A percentile compares a stretch with the other conserved stretches of the same genome.
Conservation (phyloP, 2,113 vertebrate species). For the Thryonomys swinderianus region DNA sequence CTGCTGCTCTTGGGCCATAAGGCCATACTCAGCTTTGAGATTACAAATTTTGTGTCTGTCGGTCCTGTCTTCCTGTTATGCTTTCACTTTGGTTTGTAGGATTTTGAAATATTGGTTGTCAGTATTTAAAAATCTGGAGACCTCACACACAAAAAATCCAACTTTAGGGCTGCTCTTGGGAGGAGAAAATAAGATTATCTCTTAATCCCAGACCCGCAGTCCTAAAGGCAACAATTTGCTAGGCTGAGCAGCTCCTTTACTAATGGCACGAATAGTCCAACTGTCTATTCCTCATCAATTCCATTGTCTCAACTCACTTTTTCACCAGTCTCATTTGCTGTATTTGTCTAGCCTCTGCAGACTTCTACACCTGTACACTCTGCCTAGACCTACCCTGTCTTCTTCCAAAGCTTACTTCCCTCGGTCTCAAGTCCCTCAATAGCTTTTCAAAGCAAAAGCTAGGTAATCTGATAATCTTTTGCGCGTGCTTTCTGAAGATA, state of each 20-base stretch:
- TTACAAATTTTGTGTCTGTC: constrained; percentile 15
- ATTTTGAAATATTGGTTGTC: constrained; percentile 1
- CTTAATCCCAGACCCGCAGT: constrained; percentile 2
- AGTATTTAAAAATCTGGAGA: constrained; percentile 30
- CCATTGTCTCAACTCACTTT: constrained; percentile 20
- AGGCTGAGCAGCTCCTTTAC: constrained; percentile 19
- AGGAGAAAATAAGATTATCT: not conserved
- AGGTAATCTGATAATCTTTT: constrained; percentile 43
- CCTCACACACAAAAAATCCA: not conserved
- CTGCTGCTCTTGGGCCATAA: constrained; percentile 20
- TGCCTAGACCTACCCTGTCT: constrained; percentile 14
- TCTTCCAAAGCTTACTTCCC: constrained; percentile 45
- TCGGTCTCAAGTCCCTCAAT: constrained; percentile 35
- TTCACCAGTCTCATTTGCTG: not conserved
- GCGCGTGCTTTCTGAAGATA: constrained; percentile 27
- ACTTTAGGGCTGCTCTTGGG: not conserved
- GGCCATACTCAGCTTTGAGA: constrained; percentile 4
- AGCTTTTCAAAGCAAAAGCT: constrained; percentile 40
- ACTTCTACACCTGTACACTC: not conserved
- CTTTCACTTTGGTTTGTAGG: constrained; percentile 2
- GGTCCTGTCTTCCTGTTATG: not conserved
- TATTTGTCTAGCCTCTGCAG: not conserved
- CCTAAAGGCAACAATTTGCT: not conserved
- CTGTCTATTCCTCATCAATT: not conserved
- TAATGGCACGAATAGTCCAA: not conserved